Evolutionary conservation across 1,140 invertebrate genomes (phyloP), one percentile per base, ranked within the genome.

Genomic region (Bradynema listronoti): DNA sequence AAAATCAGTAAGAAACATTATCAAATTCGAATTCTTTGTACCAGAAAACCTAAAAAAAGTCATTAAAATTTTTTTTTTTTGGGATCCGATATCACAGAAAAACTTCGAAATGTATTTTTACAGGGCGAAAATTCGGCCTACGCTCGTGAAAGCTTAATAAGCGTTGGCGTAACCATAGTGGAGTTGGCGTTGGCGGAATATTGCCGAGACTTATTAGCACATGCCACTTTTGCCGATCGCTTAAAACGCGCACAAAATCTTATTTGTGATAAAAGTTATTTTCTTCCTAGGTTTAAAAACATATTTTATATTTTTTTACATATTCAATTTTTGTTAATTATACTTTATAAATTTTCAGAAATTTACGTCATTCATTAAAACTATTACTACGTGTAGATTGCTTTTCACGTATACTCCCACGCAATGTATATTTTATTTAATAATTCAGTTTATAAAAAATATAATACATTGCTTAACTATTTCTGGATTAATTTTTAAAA

Each of bases 191-290:
- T 65, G 22, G 33, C 63, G 2, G 42, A 61, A 9, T 61, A 58
- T 19, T 66, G 52, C 11, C 61, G 63, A 47, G 65, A 65, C 29
- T 22, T 69, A 7, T 9, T 54, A 0, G 11, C 33, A 4, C 27
- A 61, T 29, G 65, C 64, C 24, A n/a, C 24, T 22, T 65, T 63
- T 60, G 42, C 55, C n/a, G 65, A 65, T 19, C 2, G 61, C 22
- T 22, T 49, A 14, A 57, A 9, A n/a, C 25, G 63, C 3, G 63
- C 63, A 27, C 51, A 65, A 50, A 16, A 56, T 2, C 30, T 68
- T 9, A 14, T 68, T 9, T 11, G 22, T 7, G 49, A 29, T 22
- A 22, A 68, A 34, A 39, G 32, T 19, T 24, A 43, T 14, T 59
- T 50, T n/a, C 11, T 65, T 27, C 65, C 63, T 11, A 41, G 63